Conservation (phyloP, 2,113 vertebrate genomes). For the Prolemur simus region DNA sequence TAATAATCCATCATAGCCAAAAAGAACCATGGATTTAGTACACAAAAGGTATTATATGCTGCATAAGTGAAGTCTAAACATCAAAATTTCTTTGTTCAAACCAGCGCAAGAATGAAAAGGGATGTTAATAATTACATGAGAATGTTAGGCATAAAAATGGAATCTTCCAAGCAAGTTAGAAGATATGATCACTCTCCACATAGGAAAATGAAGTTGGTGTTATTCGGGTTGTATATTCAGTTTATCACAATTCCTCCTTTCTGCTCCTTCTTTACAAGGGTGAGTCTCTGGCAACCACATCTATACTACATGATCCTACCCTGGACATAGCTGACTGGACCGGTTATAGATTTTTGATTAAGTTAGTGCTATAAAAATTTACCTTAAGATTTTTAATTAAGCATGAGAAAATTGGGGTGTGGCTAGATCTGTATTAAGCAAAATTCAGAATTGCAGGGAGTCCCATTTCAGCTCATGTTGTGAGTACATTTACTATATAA, state of each 20-base stretch:
- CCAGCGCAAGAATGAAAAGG: not conserved
- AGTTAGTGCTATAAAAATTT: not conserved
- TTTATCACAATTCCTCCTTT: not conserved
- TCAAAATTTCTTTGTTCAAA: not conserved
- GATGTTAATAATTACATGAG: not conserved
- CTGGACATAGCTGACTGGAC: not conserved
- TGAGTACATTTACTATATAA: not conserved
- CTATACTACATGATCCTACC: no score
- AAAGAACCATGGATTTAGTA: not conserved
- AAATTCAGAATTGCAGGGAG: not conserved
- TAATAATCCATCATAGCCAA: not conserved
- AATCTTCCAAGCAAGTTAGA: not conserved
- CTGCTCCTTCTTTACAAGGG: not conserved
- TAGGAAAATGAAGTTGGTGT: not conserved
- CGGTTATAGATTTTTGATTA: not conserved
- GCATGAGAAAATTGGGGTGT: not conserved
- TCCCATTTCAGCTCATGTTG: not conserved
- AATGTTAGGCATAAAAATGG: not conserved
- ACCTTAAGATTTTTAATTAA: not conserved
- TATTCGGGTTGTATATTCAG: not conserved
- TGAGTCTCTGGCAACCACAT: not conserved
- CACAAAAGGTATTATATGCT: not conserved
- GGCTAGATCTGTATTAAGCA: not conserved
- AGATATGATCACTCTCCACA: not conserved
- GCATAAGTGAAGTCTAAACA: not conserved